Percentiles rank a stretch among this genome's conserved stretches.
phyloP scores from a whole-genome alignment of 1,140 invertebrate genomes.

The Epicauta chinensis region DNA sequence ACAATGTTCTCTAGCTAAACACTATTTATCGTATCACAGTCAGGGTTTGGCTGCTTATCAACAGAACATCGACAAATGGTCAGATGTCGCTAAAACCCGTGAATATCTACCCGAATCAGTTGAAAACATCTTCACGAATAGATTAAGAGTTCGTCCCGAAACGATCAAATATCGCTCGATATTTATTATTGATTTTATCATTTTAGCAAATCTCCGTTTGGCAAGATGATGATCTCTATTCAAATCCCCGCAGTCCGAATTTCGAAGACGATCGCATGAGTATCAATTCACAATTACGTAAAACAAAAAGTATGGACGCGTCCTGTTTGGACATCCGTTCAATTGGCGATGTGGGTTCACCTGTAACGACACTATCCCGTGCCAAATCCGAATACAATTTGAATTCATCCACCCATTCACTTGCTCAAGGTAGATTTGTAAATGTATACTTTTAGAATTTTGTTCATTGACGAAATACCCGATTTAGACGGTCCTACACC shows the following conservation, averaged over 20 bases:
- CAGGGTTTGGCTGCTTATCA: slow-evolving; percentile 70
- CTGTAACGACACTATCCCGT: slow-evolving; percentile 57
- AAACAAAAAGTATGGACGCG: slow-evolving; percentile 83
- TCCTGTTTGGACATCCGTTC: slow-evolving; percentile 75
- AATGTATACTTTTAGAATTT: no score
- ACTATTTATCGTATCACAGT: slow-evolving; percentile 81
- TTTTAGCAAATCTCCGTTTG: slow-evolving; percentile 69
- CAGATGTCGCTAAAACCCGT: slow-evolving; percentile 76
- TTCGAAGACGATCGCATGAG: slow-evolving; percentile 54
- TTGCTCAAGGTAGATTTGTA: slow-evolving; percentile 46
- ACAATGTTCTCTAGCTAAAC: slow-evolving; percentile 85
- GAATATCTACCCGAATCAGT: slow-evolving; percentile 77
- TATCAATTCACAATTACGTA: slow-evolving; percentile 66
- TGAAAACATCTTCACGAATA: slow-evolving; percentile 71
- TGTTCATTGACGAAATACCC: neutral
- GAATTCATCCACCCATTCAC: slow-evolving; percentile 55
- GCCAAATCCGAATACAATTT: slow-evolving; percentile 84
- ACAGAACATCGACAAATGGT: slow-evolving; percentile 80
- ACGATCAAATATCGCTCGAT: neutral
- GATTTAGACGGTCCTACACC: slow-evolving; percentile 49
- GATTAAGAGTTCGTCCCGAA: slow-evolving; percentile 51
- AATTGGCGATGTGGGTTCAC: slow-evolving; percentile 54
- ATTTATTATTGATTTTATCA: slow-evolving; percentile 3
- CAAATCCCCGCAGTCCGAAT: slow-evolving; percentile 52
- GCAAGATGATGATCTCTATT: slow-evolving; percentile 69